Conservation (phyloP, 2,113 vertebrate genomes). For the Oreotrochilus melanogaster region DNA sequence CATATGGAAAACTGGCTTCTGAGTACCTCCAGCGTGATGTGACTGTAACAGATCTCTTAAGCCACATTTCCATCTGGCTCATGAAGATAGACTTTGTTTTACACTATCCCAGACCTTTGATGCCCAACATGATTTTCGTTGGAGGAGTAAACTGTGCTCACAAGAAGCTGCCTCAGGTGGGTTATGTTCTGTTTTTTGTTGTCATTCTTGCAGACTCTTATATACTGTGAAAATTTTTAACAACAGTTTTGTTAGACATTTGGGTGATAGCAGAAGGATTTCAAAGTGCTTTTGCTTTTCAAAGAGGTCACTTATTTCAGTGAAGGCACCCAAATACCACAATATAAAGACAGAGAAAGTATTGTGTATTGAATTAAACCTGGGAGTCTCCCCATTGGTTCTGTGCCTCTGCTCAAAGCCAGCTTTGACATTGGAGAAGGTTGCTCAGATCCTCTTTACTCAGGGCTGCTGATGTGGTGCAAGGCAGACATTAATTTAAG, state of each 20-base stretch:
- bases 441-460: neutral
- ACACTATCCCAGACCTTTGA: slow-evolving; percentile 81
- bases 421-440: neutral
- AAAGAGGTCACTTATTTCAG: slow-evolving; percentile 47
- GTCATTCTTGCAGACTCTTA: neutral
- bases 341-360: neutral
- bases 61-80: slow-evolving; percentile 86
- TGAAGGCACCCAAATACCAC: neutral
- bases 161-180: slow-evolving; percentile 60
- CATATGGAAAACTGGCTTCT: slow-evolving; percentile 74
- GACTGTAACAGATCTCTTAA: slow-evolving; percentile 77
- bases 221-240: neutral
- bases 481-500: neutral
- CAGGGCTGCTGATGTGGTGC: neutral
- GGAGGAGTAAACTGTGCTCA: slow-evolving; percentile 73
- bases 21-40: slow-evolving; percentile 72
- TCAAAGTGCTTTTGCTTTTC: neutral
- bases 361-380: neutral
- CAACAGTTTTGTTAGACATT: neutral
- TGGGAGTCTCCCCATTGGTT: neutral
- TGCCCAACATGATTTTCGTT: slow-evolving; percentile 86
- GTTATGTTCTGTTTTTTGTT: neutral
- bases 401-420: neutral
- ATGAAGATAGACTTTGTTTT: slow-evolving; percentile 81
- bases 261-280: neutral